These are phyloP conservation scores for Nyctibius bracteatus DNA, from an alignment of 2,113 vertebrate species.

Conservation along the genomic window DNA sequence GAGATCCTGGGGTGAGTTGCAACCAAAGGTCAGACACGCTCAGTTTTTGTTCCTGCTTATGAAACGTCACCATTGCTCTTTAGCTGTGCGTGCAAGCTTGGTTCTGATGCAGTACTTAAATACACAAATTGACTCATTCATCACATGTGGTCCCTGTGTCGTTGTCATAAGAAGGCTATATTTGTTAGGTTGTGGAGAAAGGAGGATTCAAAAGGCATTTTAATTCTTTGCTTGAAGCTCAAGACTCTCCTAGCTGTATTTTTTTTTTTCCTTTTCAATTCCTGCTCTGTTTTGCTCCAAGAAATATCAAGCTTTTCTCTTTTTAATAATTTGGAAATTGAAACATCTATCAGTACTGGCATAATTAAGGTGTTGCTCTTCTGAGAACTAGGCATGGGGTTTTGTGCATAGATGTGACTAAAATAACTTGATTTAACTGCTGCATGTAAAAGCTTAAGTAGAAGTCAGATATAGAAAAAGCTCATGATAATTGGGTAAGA, in stretches of 20 bases:
- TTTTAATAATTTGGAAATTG: neutral
- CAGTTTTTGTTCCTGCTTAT: neutral
- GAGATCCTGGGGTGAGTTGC: neutral
- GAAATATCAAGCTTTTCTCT: neutral
- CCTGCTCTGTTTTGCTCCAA: neutral
- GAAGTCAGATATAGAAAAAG: neutral
- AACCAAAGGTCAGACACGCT: neutral
- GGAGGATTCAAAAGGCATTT: neutral
- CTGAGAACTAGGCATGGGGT: neutral
- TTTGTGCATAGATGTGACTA: neutral
- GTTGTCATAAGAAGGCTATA: neutral
- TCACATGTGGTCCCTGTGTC: neutral
- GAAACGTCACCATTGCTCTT: neutral
- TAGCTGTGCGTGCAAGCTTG: neutral
- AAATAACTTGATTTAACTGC: neutral
- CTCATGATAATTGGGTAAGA: neutral
- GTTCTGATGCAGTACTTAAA: neutral
- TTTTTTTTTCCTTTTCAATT: neutral
- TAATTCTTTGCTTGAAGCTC: neutral
- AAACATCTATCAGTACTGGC: neutral
- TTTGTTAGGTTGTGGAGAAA: neutral
- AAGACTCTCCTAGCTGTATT: neutral
- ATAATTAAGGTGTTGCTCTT: neutral
- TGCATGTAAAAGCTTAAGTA: neutral
- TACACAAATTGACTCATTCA: neutral